Conservation (phyloP, 2,113 vertebrate genomes). For the Esox niger region DNA sequence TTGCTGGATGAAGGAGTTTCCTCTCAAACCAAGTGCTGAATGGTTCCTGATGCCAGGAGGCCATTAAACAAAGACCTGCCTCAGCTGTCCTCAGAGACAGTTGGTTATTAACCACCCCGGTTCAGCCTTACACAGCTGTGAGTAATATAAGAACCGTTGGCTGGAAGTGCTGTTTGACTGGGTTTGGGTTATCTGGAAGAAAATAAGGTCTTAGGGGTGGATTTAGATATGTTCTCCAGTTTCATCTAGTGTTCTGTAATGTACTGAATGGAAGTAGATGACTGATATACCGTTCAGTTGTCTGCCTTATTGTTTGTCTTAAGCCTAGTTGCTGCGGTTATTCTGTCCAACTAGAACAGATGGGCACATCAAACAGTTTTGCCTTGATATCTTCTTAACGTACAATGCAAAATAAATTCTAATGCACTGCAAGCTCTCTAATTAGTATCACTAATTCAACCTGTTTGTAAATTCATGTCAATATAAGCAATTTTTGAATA, state of each 20-base stretch:
- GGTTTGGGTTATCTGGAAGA: neutral
- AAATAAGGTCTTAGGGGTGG: neutral
- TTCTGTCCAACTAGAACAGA: no score
- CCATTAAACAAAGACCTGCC: constrained; percentile 12
- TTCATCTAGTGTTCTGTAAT: no score
- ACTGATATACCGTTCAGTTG: neutral
- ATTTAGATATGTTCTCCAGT: no score
- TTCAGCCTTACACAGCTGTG: neutral
- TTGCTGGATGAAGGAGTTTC: constrained; percentile 14
- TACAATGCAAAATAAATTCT: no score
- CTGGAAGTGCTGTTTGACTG: neutral
- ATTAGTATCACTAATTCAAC: no score
- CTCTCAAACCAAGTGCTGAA: constrained; percentile 13
- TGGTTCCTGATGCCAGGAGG: constrained; percentile 3
- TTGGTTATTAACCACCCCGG: neutral
- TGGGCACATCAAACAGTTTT: no score
- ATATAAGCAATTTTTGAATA: no score
- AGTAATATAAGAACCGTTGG: neutral
- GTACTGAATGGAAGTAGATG: no score
- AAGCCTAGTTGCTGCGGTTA: no score
- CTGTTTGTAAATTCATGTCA: no score
- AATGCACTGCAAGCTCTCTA: no score
- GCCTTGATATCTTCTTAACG: no score
- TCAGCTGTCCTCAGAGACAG: constrained; percentile 15
- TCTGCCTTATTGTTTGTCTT: neutral